Conservation (phyloP, 1,140 invertebrate genomes). For the Caenorhabditis briggsae region DNA sequence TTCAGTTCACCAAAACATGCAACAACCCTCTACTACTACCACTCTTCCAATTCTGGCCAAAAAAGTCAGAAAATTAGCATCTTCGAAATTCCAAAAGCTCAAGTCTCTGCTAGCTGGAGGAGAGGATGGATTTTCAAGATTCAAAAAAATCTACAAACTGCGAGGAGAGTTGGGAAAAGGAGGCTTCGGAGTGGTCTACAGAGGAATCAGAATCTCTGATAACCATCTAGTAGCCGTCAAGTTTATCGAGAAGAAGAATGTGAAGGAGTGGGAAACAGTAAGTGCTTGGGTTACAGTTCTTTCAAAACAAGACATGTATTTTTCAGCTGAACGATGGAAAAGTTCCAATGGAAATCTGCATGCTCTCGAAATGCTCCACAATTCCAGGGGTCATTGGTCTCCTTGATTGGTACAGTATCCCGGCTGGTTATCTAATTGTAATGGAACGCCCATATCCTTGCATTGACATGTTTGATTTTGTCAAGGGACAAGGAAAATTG, state of each 20-base stretch:
- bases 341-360: conserved; percentile 82
- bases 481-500: conserved; percentile 72
- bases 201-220: conserved; percentile 79
- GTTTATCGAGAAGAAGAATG: conserved; percentile 81
- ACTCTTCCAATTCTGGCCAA: conserved; percentile 68
- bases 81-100: conserved; percentile 66
- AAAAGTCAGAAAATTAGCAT: conserved; percentile 71
- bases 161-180: conserved; percentile 81
- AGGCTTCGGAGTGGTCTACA: conserved; percentile 83
- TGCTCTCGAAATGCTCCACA: conserved; percentile 81
- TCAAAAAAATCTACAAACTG: conserved; percentile 63
- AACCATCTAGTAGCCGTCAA: conserved; percentile 82
- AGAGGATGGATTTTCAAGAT: conserved; percentile 67
- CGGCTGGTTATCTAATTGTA: conserved; percentile 81
- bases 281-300: conserved; percentile 59
- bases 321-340: conserved; percentile 66
- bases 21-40: conserved; percentile 52
- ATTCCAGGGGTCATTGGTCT: conserved; percentile 82
- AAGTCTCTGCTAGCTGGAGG: conserved; percentile 67
- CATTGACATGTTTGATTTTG: conserved; percentile 84
- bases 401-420: conserved; percentile 82
- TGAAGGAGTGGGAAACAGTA: conserved; percentile 80
- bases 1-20: too few relatives aligned
- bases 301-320: not conserved
- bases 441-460: conserved; percentile 83